Percentiles rank a stretch among this genome's conserved stretches.
Conservation (phyloP, 2,113 vertebrate species). For the Vimba vimba region DNA sequence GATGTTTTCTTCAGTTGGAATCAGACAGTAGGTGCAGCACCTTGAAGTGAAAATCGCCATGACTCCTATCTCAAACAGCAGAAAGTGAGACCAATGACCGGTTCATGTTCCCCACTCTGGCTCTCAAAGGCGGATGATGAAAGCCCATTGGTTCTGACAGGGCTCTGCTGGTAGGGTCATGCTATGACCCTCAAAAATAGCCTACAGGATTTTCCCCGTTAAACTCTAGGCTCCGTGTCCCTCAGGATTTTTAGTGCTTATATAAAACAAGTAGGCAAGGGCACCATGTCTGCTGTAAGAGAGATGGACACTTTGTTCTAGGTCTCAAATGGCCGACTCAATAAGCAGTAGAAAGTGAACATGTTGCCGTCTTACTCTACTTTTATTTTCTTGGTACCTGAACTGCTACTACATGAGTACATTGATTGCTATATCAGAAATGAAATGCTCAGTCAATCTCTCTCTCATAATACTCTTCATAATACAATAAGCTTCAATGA, state of each 20-base stretch:
- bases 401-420: neutral
- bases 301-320: constrained; percentile 53
- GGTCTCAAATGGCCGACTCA: constrained; percentile 52
- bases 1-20: constrained; percentile 11
- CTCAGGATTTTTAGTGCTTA: constrained; percentile 3
- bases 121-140: neutral
- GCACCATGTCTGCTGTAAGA: neutral
- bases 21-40: neutral
- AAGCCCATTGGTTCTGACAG: constrained; percentile 5
- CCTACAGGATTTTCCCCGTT: neutral
- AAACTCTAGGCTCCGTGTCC: constrained; percentile 15
- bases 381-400: constrained; percentile 6
- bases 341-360: constrained; percentile 65
- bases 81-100: constrained; percentile 19
- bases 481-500: too few species aligned
- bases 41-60: constrained; percentile 11
- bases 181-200: constrained; percentile 7
- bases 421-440: neutral
- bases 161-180: neutral
- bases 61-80: constrained; percentile 12
- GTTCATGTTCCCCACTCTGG: neutral
- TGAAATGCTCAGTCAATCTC: too few species aligned
- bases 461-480: too few species aligned
- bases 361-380: constrained; percentile 41
- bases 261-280: neutral